Evolutionary conservation across 2,113 vertebrate species (phyloP), one percentile per base, ranked within the genome.

Genomic region (Grus americana): DNA sequence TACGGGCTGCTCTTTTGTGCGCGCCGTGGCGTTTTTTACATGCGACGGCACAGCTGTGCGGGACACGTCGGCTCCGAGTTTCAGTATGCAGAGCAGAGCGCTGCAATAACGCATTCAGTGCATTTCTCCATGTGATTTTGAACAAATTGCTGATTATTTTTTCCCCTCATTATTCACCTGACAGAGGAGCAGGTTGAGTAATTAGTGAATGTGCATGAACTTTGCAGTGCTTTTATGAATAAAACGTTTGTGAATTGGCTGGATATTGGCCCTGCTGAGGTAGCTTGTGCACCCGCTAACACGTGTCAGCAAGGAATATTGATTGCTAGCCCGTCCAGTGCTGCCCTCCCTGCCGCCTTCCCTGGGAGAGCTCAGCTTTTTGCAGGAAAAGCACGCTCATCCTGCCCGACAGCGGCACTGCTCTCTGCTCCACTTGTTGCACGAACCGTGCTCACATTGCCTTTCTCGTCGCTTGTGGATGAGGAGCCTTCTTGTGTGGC

Each of bases 81-180:
- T 52, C 90, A 3, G 40, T 1, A 10, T 27, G 84, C 83, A 12
- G 54, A 50, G 95, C 86, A 20, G 67, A 80, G 86, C 3, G 9
- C 86, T 12, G 87, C 73, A 7, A 1, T 44, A 63, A 21, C 1
- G 0, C 52, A 0, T 16, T 75, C 75, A 0, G 11, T 9, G 50
- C 15, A 54, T 80, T 79, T 88, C 90, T 88, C 88, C 21, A 0
- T 34, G 68, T 34, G 89, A 57, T 78, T 93, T 42, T 73, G 67
- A 88, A 83, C 79, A 73, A 90, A 90, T 50, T 24, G 63, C 85
- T 92, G 81, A 80, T 90, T 88, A 34, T 92, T 96, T 97, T 86
- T 86, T 85, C 54, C 66, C 92, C 92, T 90, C 82, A 17, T 83
- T 96, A 78, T 94, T 96, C 94, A 93, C 61, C 95, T 88, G 88